A percentile compares a stretch with the other conserved stretches of the same genome.
These are phyloP conservation scores for Aethina tumida DNA, from an alignment of 1,140 invertebrate genomes.

Conservation along the genomic window DNA sequence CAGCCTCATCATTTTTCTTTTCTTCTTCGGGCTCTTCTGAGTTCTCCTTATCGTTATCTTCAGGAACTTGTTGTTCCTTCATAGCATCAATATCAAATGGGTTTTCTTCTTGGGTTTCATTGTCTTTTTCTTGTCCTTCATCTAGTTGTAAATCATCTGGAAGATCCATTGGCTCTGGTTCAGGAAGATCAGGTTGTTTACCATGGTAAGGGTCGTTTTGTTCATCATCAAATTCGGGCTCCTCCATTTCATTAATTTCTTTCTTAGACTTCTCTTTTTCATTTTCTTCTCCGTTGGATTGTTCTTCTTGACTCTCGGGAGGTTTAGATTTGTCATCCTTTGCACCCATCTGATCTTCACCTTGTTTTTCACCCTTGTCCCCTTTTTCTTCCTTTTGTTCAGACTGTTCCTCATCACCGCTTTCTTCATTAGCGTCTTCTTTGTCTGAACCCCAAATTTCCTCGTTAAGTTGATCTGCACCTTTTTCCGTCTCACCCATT, in stretches of 20 bases:
- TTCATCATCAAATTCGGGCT: conserved; percentile 68
- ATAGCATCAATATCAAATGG: conserved; percentile 74
- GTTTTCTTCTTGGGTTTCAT: conserved; percentile 57
- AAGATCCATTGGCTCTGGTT: conserved; percentile 76
- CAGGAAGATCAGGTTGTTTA: conserved; percentile 59
- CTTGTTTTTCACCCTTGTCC: conserved; percentile 34
- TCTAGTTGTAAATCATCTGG: conserved; percentile 80
- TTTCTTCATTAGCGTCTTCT: conserved; percentile 61
- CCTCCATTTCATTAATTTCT: conserved; percentile 67
- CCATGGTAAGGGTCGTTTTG: conserved; percentile 81
- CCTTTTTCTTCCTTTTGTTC: conserved; percentile 46
- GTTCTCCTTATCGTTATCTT: conserved; percentile 37
- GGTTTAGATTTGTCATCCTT: conserved; percentile 47
- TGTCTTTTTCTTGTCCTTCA: conserved; percentile 52
- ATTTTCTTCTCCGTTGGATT: conserved; percentile 39
- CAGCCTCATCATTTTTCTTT: conserved; percentile 24
- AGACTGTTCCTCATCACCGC: conserved; percentile 48
- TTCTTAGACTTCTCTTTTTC: conserved; percentile 46
- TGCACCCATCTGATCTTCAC: conserved; percentile 46
- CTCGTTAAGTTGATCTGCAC: conserved; percentile 66
- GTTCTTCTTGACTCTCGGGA: conserved; percentile 39
- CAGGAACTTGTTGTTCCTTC: conserved; percentile 39
- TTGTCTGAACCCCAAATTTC: conserved; percentile 86
- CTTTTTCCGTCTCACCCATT: conserved; percentile 87
- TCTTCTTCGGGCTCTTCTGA: conserved; percentile 23